These are phyloP conservation scores for Antheraea assamensis DNA, from an alignment of 2,888 invertebrate species.

Conservation along the genomic window DNA sequence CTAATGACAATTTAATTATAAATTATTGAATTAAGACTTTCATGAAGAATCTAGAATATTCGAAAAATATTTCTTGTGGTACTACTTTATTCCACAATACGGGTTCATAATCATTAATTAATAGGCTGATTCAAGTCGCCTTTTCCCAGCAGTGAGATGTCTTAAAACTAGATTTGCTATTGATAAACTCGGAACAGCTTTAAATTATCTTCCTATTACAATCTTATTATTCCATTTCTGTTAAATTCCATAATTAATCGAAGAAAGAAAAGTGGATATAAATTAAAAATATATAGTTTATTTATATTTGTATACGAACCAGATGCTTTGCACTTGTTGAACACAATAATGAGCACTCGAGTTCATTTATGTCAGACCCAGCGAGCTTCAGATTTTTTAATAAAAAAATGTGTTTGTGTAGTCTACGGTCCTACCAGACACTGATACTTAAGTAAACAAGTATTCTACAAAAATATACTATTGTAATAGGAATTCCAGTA, in stretches of 20 bases:
- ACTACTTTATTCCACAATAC: too few relatives aligned
- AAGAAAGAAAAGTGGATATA: background rate
- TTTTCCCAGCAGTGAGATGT: too few relatives aligned
- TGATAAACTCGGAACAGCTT: too few relatives aligned
- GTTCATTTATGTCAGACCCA: slow-evolving; percentile 7
- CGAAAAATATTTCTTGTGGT: too few relatives aligned
- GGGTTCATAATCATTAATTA: too few relatives aligned
- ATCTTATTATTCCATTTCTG: background rate
- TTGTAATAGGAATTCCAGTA: too few relatives aligned
- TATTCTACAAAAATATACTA: background rate
- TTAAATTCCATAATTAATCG: background rate
- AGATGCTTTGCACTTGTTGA: slow-evolving; percentile 8
- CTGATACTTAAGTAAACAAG: background rate
- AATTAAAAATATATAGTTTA: background rate
- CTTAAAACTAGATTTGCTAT: too few relatives aligned
- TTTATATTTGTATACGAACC: background rate
- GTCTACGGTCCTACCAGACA: background rate
- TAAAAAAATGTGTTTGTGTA: background rate
- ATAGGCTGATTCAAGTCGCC: too few relatives aligned
- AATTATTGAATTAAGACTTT: background rate
- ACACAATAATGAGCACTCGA: slow-evolving; percentile 3
- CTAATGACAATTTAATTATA: background rate
- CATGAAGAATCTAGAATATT: too few relatives aligned
- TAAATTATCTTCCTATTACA: background rate
- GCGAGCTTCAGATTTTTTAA: background rate